Evolutionary conservation across 2,113 vertebrate species (phyloP), one percentile per base, ranked within the genome.

Genomic region (Condylura cristata): DNA sequence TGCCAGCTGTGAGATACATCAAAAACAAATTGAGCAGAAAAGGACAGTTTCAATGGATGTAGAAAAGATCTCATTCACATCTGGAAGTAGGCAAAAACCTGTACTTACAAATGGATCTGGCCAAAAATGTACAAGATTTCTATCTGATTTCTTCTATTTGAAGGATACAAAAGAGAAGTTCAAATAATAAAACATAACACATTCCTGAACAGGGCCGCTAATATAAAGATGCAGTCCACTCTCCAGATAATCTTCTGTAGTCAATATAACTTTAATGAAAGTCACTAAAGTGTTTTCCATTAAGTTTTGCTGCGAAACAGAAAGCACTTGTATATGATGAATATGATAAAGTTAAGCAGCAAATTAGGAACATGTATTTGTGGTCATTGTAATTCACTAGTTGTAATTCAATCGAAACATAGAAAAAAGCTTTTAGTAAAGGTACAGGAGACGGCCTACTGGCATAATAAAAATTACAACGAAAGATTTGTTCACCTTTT

Each of bases 301-400:
- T 71, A 79, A 86, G 58, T 83, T 90, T 92, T 89, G 78, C 16
- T 79, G 30, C 28, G 76, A 68, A 85, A 37, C 24, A 51, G 30
- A 60, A 78, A 95, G 71, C 28, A 51, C 17, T 44, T 85, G 48
- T 71, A 46, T 87, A 56, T 78, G 56, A 75, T 74, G 56, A 84
- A 24, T 93, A 51, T 79, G 34, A 56, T 56, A 8, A 90, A 78
- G 86, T 39, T 89, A 79, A 84, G 17, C 78, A 88, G 4, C 16
- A 95, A 89, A 41, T 24, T 17, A 66, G 20, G 53, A 75, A 74
- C 17, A 90, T 51, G 30, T 37, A 66, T 28, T 66, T 89, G 26
- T n/a, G 82, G 16, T 86, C 83, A 66, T 56, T 82, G 3, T 80
- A 41, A 90, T 95, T 86, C 22, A 81, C n/a, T 61, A 58, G 75